A percentile compares a stretch with the other conserved stretches of the same genome.
phyloP scores from a whole-genome alignment of 53 echinoderm and acorn worm genomes.

The Pentamera pediparva region DNA sequence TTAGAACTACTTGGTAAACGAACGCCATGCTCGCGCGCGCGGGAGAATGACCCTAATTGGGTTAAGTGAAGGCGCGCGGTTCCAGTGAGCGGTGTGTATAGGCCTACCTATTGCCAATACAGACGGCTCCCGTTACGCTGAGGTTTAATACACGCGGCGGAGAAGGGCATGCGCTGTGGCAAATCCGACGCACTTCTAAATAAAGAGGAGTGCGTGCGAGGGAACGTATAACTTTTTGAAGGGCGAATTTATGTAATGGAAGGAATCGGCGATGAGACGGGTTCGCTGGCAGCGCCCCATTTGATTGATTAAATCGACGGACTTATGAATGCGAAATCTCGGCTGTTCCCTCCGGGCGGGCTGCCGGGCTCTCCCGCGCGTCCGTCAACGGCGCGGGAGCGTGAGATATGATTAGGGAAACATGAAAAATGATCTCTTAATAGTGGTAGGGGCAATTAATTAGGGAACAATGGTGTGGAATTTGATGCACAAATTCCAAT shows the following conservation, averaged over 20 bases:
- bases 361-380: conserved; percentile 26
- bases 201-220: conserved; percentile 14
- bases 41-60: conserved; percentile 3
- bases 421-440: conserved; percentile 31
- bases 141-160: no score
- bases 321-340: conserved; percentile 35
- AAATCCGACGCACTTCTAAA: no score
- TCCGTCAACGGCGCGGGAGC: conserved; percentile 11
- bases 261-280: neutral
- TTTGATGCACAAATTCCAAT: conserved; percentile 41
- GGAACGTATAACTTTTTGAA: conserved; percentile 30
- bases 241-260: conserved; percentile 29
- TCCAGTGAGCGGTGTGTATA: no score
- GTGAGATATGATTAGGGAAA: conserved; percentile 26
- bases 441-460: conserved; percentile 35
- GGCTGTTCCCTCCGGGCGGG: conserved; percentile 33
- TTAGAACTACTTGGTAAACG: conserved; percentile 22
- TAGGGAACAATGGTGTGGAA: conserved; percentile 37
- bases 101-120: no score
- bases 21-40: neutral
- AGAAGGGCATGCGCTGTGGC: no score
- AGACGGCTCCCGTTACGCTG: no score
- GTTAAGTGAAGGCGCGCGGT: conserved; percentile 23
- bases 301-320: conserved; percentile 33
- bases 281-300: neutral